phyloP scores from a whole-genome alignment of 2,888 invertebrate species.

The Dimorphilus gyrociliatus region DNA sequence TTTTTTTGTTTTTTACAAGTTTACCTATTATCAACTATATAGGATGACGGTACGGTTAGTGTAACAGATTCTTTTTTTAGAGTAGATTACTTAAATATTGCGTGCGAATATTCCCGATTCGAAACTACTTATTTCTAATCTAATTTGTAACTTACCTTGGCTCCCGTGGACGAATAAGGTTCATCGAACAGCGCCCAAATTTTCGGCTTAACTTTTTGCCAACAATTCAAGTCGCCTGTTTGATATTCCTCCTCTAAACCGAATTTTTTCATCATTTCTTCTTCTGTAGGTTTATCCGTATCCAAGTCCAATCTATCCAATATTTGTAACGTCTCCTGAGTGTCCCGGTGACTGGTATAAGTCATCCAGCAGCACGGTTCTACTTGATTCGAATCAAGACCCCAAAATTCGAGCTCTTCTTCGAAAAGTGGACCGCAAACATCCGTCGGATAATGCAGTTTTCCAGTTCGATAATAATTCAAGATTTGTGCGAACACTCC shows the following conservation, averaged over 20 bases:
- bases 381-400: slow-evolving; percentile 94
- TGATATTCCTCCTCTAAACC: slow-evolving; percentile 44
- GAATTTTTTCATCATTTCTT: slow-evolving; percentile 91
- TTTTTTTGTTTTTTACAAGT: too few species aligned
- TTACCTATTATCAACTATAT: too few species aligned
- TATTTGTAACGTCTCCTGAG: slow-evolving; percentile 93
- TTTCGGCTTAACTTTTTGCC: slow-evolving; percentile 91
- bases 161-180: slow-evolving; percentile 90
- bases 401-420: slow-evolving; percentile 85
- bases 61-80: too few species aligned
- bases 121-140: too few species aligned
- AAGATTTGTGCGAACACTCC: slow-evolving; percentile 84
- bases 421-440: slow-evolving; percentile 98
- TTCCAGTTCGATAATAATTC: slow-evolving; percentile 95
- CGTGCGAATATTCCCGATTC: too few species aligned
- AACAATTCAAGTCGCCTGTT: slow-evolving; percentile 42
- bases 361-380: slow-evolving; percentile 99
- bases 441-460: slow-evolving; percentile 95
- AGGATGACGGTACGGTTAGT: too few species aligned
- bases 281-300: slow-evolving; percentile 86
- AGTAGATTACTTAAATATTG: too few species aligned
- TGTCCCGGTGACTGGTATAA: slow-evolving; percentile 71
- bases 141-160: slow-evolving; percentile 61
- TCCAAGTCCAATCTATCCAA: slow-evolving; percentile 91
- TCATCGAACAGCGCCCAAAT: slow-evolving; percentile 99